A percentile compares a stretch with the other conserved stretches of the same genome.
Evolutionary conservation across 2,888 invertebrate genomes (phyloP).

Genomic region (Thymelicus acteon): DNA sequence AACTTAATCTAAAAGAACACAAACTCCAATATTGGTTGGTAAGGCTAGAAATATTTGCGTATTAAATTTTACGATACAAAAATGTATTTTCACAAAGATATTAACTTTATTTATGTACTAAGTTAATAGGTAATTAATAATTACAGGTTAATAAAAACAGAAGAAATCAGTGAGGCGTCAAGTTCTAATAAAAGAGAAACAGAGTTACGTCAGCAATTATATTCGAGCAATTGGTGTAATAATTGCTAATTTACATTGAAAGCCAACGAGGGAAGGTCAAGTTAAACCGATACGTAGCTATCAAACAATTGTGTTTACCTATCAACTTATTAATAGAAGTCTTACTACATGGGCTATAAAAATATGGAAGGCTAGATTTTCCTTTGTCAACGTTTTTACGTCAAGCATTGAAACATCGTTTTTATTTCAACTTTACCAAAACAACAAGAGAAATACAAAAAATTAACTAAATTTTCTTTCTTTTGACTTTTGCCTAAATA

Average conservation of each 20-base stretch:
- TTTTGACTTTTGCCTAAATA: too few relatives aligned
- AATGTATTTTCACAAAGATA: background rate
- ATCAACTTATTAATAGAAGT: constrained; percentile 23
- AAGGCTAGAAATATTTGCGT: too few relatives aligned
- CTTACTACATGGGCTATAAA: background rate
- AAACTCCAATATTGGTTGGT: too few relatives aligned
- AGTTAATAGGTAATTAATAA: constrained; percentile 1
- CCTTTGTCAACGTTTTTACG: background rate
- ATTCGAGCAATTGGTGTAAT: constrained; percentile 37
- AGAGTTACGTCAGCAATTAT: constrained; percentile 39
- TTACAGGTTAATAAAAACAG: constrained; percentile 11
- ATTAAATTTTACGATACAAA: background rate
- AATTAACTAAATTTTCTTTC: too few relatives aligned
- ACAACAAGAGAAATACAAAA: too few relatives aligned
- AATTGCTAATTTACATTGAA: constrained; percentile 62
- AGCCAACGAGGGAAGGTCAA: constrained; percentile 55
- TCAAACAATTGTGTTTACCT: constrained; percentile 28
- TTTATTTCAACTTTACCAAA: too few relatives aligned
- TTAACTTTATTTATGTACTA: background rate
- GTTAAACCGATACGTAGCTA: constrained; percentile 42
- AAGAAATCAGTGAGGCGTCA: constrained; percentile 24
- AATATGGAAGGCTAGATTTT: background rate
- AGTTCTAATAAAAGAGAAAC: constrained; percentile 36
- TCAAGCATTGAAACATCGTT: background rate
- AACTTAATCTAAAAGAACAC: too few relatives aligned